A percentile compares a stretch with the other conserved stretches of the same genome.
Conservation (phyloP, 2,113 vertebrate species). For the Glareola pratincola region DNA sequence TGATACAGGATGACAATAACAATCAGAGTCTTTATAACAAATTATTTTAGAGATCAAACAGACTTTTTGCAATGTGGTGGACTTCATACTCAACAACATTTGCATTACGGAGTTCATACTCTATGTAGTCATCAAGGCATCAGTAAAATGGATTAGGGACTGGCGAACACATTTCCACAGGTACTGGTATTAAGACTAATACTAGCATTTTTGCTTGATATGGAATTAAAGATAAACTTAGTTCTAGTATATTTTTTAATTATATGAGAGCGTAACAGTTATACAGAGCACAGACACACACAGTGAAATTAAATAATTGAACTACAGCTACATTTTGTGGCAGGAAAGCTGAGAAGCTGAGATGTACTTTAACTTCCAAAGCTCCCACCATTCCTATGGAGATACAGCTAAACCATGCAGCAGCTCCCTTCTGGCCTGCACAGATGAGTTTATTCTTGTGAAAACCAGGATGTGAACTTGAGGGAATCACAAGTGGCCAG, state of each 20-base stretch:
- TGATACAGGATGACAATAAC: not conserved
- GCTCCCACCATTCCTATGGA: not conserved
- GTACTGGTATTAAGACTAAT: not conserved
- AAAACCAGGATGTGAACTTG: not conserved
- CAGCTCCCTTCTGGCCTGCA: not conserved
- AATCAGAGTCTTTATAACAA: not conserved
- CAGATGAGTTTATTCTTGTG: not conserved
- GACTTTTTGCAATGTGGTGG: not conserved
- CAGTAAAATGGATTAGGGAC: not conserved
- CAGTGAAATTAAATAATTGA: not conserved
- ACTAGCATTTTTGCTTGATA: not conserved
- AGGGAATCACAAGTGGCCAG: not conserved
- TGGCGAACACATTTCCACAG: not conserved
- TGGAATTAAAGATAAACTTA: not conserved
- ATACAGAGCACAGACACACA: not conserved
- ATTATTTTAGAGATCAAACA: not conserved
- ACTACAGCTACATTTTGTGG: not conserved
- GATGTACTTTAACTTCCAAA: not conserved
- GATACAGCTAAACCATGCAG: not conserved
- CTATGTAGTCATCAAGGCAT: not conserved
- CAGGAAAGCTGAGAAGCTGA: not conserved
- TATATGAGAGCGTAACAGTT: not conserved
- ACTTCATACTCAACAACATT: not conserved
- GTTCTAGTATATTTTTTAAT: not conserved
- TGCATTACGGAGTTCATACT: not conserved